phyloP scores from a whole-genome alignment of 2,113 vertebrate species.

The Microcebus ravelobensis region DNA sequence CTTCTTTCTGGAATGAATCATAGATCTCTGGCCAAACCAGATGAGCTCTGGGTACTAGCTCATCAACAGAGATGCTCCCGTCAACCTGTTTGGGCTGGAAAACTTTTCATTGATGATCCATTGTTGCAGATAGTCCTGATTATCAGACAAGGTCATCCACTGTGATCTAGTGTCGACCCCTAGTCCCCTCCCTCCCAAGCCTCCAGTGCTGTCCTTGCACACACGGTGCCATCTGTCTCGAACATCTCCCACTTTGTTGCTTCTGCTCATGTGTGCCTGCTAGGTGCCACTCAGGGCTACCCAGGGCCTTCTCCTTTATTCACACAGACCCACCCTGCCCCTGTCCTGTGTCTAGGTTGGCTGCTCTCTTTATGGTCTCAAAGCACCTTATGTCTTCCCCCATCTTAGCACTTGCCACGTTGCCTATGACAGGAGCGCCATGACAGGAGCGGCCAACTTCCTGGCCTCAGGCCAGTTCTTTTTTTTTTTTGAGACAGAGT shows the following conservation, averaged over 20 bases:
- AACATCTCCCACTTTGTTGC: neutral
- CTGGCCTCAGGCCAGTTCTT: neutral
- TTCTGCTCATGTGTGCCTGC: neutral
- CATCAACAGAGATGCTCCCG: conserved; percentile 5
- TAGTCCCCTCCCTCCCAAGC: neutral
- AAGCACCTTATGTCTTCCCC: neutral
- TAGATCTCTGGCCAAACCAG: conserved; percentile 49
- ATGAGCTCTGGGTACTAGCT: neutral
- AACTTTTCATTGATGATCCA: neutral
- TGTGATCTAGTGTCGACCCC: neutral
- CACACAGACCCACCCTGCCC: neutral
- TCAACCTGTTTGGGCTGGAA: neutral
- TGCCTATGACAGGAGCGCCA: neutral
- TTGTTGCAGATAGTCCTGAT: neutral
- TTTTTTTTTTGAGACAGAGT: no score
- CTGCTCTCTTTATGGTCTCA: neutral
- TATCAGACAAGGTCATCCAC: neutral
- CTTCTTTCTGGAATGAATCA: conserved; percentile 38
- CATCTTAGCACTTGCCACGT: accelerated
- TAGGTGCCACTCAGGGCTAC: neutral
- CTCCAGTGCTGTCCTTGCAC: neutral
- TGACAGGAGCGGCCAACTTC: neutral
- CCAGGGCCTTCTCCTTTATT: neutral
- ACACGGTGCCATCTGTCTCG: neutral
- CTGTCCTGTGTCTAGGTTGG: neutral